Conservation (phyloP, 2,113 vertebrate genomes). For the Cryptomyrus ogoouensis region DNA sequence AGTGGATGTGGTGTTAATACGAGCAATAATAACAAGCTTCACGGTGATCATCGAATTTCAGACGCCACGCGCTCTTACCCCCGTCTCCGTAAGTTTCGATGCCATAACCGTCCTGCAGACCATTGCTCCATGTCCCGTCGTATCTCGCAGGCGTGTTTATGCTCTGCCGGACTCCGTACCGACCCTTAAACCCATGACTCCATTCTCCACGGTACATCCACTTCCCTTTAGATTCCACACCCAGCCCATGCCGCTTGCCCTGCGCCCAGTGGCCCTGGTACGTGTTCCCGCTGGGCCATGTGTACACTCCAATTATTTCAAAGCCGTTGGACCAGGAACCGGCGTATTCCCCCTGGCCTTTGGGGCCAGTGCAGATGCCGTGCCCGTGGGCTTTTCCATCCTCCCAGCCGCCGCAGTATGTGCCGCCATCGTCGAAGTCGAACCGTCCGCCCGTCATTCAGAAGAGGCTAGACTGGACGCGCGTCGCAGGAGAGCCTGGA, state of each 20-base stretch:
- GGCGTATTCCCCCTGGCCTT: constrained; percentile 89
- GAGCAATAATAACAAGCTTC: not conserved
- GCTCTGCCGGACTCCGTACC: constrained; percentile 87
- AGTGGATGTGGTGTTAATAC: not conserved
- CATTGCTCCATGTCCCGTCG: constrained; percentile 92
- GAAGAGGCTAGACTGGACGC: constrained; percentile 36
- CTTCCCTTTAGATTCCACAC: constrained; percentile 84
- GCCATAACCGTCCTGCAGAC: constrained; percentile 90
- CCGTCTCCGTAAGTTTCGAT: constrained; percentile 92
- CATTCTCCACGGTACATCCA: constrained; percentile 93
- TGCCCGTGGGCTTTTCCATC: constrained; percentile 93
- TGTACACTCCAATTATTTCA: constrained; percentile 86
- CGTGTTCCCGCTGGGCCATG: constrained; percentile 92
- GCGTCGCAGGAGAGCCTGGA: constrained; percentile 25
- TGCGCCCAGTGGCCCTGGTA: constrained; percentile 90
- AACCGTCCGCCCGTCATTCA: constrained; percentile 97
- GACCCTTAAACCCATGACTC: constrained; percentile 89
- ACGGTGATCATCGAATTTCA: not conserved
- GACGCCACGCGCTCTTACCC: constrained; percentile 57
- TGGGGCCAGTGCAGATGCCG: constrained; percentile 89
- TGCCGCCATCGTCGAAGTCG: constrained; percentile 96
- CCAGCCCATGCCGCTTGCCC: constrained; percentile 87
- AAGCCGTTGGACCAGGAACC: constrained; percentile 90
- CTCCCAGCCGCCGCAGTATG: constrained; percentile 94
- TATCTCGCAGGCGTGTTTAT: constrained; percentile 83